A percentile compares a stretch with the other conserved stretches of the same genome.
Conservation (phyloP, 2,797 vertebrate species). For the Danio albolineatus region DNA sequence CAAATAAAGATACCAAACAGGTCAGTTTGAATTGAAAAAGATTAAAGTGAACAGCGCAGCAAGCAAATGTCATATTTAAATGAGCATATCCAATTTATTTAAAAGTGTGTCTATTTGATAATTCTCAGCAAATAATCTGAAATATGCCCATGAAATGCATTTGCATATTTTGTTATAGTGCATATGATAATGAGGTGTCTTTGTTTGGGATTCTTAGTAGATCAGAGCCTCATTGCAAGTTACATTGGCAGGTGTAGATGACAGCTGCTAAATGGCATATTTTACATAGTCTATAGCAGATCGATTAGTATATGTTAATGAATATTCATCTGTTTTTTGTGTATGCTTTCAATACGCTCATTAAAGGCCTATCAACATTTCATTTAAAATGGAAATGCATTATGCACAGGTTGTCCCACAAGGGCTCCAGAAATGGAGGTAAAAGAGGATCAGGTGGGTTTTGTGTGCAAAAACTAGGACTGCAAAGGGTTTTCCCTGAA, state of each 20-base stretch:
- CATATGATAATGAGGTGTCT: neutral
- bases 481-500: constrained; percentile 2
- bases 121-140: neutral
- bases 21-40: neutral
- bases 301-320: constrained; percentile 43
- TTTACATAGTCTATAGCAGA: constrained; percentile 37
- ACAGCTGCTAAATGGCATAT: constrained; percentile 42
- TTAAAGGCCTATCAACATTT: constrained; percentile 31
- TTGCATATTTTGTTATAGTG: neutral
- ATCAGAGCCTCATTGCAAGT: neutral
- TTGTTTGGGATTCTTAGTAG: neutral
- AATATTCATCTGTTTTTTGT: constrained; percentile 56
- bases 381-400: constrained; percentile 37
- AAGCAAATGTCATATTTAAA: neutral
- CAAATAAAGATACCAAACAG: neutral
- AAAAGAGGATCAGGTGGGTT: constrained; percentile 3
- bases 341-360: constrained; percentile 43
- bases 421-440: neutral
- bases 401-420: constrained; percentile 28
- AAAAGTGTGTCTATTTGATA: neutral
- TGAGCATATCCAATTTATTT: neutral
- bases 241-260: constrained; percentile 29
- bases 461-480: neutral
- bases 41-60: neutral
- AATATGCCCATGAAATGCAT: neutral